Conservation (phyloP, 2,888 invertebrate species). For the Hartigia nigra region DNA sequence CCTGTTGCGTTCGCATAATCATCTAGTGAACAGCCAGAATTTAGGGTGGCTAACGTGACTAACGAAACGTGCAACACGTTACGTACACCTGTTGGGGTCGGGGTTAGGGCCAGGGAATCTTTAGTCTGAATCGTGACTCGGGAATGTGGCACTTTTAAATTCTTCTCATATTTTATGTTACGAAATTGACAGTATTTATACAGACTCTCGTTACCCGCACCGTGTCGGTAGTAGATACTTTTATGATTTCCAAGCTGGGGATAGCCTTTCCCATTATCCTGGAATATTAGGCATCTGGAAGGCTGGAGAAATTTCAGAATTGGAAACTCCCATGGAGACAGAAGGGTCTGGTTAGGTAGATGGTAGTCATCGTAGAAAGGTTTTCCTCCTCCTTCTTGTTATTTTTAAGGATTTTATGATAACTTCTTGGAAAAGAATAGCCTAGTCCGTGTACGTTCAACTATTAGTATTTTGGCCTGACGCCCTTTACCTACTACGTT, state of each 20-base stretch:
- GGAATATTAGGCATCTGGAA: neutral
- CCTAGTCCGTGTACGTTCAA: neutral
- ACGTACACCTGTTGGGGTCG: constrained; percentile 31
- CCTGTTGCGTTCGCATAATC: constrained; percentile 33
- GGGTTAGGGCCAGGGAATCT: constrained; percentile 2
- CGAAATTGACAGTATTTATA: neutral
- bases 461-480: neutral
- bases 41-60: neutral
- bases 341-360: neutral
- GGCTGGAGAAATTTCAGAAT: neutral
- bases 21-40: neutral
- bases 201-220: neutral
- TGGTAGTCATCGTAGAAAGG: neutral
- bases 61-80: constrained; percentile 12
- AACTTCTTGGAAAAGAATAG: neutral
- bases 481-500: neutral
- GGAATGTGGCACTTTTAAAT: neutral
- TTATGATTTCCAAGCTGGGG: neutral
- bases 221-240: neutral
- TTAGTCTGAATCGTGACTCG: constrained; percentile 4
- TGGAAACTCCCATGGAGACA: neutral
- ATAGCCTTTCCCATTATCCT: neutral
- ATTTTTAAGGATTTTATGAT: neutral
- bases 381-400: neutral
- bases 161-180: neutral